These are phyloP conservation scores for Nestor notabilis DNA, from an alignment of 2,113 vertebrate genomes.

Conservation along the genomic window DNA sequence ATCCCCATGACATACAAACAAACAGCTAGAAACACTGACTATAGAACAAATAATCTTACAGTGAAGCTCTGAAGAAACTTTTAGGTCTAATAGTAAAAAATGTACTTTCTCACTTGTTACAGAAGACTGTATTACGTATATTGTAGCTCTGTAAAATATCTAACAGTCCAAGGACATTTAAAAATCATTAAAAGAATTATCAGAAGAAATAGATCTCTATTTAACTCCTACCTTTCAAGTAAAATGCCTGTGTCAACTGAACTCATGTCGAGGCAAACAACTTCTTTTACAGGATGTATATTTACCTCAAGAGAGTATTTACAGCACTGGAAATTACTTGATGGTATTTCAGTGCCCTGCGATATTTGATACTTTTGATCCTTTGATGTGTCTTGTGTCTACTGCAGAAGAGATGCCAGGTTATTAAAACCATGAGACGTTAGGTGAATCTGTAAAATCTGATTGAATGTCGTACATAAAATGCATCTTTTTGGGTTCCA, in stretches of 20 bases:
- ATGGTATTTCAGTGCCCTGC: not conserved
- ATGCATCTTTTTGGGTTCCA: not conserved
- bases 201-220: not conserved
- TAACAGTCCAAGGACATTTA: not conserved
- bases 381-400: slow-evolving; percentile 27
- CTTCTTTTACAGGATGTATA: not conserved
- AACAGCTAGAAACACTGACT: not conserved
- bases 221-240: not conserved
- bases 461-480: slow-evolving; percentile 8
- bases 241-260: not conserved
- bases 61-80: accelerated
- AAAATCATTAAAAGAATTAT: not conserved
- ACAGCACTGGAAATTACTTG: not conserved
- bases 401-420: slow-evolving; percentile 5
- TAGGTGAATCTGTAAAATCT: slow-evolving; percentile 11
- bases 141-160: not conserved
- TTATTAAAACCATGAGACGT: slow-evolving; percentile 21
- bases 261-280: not conserved
- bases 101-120: accelerated
- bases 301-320: not conserved
- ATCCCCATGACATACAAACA: not conserved
- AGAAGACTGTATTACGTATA: not conserved
- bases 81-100: not conserved
- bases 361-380: slow-evolving; percentile 19
- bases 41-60: not conserved